Evolutionary conservation across 2,888 invertebrate genomes (phyloP).

Genomic region (Dicyrtoma fusca): DNA sequence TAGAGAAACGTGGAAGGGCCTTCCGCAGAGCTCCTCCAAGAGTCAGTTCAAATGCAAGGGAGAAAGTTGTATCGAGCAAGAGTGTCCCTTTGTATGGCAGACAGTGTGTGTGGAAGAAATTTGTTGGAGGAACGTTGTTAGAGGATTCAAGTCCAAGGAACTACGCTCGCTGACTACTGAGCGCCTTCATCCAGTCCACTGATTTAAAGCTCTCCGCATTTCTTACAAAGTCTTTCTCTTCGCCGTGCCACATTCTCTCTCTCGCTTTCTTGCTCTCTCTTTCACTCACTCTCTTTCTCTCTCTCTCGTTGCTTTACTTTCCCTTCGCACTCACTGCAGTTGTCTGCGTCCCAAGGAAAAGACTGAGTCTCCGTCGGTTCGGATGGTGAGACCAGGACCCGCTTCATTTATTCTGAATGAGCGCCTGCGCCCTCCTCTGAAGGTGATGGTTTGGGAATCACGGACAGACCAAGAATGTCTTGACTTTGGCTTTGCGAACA

Average conservation of each 20-base stretch:
- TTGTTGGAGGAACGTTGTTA: not conserved
- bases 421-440: slow-evolving; percentile 15
- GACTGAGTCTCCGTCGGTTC: too few species aligned
- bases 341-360: not conserved
- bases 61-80: too few species aligned
- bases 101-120: not conserved
- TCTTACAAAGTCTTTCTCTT: not conserved
- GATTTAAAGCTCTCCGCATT: slow-evolving; percentile 44
- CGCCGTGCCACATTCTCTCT: not conserved
- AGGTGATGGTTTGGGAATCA: not conserved
- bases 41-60: too few species aligned
- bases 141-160: slow-evolving; percentile 10
- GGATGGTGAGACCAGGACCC: not conserved
- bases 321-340: not conserved
- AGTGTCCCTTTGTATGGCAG: not conserved
- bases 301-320: too few species aligned
- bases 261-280: not conserved
- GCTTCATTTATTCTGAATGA: slow-evolving; percentile 26
- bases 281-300: not conserved
- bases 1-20: too few species aligned
- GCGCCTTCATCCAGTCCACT: slow-evolving; percentile 43
- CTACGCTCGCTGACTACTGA: slow-evolving; percentile 47
- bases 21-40: too few species aligned
- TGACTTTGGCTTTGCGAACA: slow-evolving; percentile 4
- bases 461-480: not conserved